Evolutionary conservation across 1,140 invertebrate species (phyloP).

Genomic region (Drosophila pseudoananassae): DNA sequence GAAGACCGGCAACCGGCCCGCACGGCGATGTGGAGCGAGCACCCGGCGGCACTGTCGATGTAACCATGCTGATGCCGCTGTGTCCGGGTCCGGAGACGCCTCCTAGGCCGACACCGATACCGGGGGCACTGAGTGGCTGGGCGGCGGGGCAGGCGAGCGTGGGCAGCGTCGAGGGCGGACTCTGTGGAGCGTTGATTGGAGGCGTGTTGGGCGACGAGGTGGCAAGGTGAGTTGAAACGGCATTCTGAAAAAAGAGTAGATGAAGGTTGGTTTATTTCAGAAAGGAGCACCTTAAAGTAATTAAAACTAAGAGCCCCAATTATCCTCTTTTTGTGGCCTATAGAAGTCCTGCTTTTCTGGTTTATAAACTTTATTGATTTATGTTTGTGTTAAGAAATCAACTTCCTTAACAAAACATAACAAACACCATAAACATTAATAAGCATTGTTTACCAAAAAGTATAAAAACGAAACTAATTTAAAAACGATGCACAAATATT

Average conservation of each 20-base stretch:
- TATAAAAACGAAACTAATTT: slow-evolving; percentile 3
- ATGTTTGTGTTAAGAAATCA: not conserved
- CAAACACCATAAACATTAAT: not conserved
- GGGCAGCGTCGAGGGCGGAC: slow-evolving; percentile 56
- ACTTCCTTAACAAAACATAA: not conserved
- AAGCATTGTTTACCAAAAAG: not conserved
- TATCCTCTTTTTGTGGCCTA: not conserved
- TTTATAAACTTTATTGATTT: not conserved
- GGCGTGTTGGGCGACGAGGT: slow-evolving; percentile 81
- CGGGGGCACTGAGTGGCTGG: slow-evolving; percentile 55
- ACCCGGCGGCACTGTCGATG: slow-evolving; percentile 85
- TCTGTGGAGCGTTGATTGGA: slow-evolving; percentile 72
- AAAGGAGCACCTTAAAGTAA: not conserved
- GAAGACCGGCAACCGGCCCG: slow-evolving; percentile 85
- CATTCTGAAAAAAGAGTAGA: slow-evolving; percentile 62
- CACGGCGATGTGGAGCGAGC: slow-evolving; percentile 85
- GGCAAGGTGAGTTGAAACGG: slow-evolving; percentile 84
- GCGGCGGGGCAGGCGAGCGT: slow-evolving; percentile 47
- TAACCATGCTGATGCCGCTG: slow-evolving; percentile 76
- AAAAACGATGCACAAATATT: slow-evolving; percentile 9
- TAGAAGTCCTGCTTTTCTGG: not conserved
- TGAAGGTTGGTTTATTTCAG: not conserved
- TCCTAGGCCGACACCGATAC: slow-evolving; percentile 5
- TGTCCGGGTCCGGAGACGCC: slow-evolving; percentile 33
- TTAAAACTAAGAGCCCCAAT: not conserved